Evolutionary conservation across 92 coral and sea anemone species (phyloP), one percentile per base, ranked within the genome.

Genomic region (Plumapathes pennacea): DNA sequence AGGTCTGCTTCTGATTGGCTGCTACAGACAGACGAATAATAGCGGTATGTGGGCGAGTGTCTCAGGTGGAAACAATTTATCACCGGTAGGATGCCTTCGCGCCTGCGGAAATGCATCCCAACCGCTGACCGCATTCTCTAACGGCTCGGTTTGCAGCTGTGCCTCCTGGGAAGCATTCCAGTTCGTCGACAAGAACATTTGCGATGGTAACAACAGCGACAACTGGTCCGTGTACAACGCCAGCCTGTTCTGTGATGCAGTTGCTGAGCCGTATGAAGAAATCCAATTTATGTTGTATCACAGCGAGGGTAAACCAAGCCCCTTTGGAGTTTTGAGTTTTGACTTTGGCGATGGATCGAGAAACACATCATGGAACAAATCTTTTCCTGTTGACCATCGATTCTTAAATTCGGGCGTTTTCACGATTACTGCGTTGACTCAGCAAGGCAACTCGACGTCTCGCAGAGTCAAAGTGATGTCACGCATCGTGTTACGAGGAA

Each of bases 321-420:
- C 38, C 38, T 5, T 26, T 46, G 22, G 10, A 30, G 21, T 71
- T 60, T 24, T 67, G 44, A 21, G 28, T 46, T 15, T 78, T 14
- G 71, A 81, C 59, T 86, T 86, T 50, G 95, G 85, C 4, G 95
- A 86, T 65, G 85, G 72, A 6, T 45, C 50, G 18, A 21, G 8
- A 21, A 40, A 67, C 37, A 24, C 26, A 13, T 12, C 50, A 1
- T 24, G 11, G 32, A 46, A 13, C 18, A 57, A 46, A 12, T 25
- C 32, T 15, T 48, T 57, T 21, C 45, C 13, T 28, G 33, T 50
- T 4, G 56, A 26, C 7, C 80, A 85, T 39, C 80, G 69, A 9
- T 85, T 44, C 33, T 43, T 19, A 29, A 27, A 43, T 12, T 54
- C 57, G n/a, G 83, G 83, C 10, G 31, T 49, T 10, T 86, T 64